phyloP scores from a whole-genome alignment of 2,797 vertebrate genomes.

The Australoheros facetus region DNA sequence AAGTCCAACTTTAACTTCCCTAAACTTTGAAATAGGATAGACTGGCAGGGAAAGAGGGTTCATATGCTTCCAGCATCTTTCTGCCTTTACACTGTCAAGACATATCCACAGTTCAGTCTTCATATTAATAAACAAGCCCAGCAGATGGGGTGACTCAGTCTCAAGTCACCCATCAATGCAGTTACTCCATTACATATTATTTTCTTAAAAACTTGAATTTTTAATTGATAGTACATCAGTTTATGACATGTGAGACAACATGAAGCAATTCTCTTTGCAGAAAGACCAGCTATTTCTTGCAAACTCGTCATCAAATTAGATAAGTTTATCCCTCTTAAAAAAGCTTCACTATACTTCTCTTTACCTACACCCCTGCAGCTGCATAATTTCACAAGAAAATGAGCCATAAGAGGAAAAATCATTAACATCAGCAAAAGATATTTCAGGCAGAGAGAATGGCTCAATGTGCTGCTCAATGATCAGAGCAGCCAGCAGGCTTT shows the following conservation, averaged over 20 bases:
- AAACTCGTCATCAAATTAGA: constrained; percentile 27
- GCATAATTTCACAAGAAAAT: constrained; percentile 74
- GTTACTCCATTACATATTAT: constrained; percentile 1
- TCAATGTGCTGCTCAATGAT: constrained; percentile 72
- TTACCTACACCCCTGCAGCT: constrained; percentile 65
- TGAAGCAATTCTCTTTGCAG: constrained; percentile 6
- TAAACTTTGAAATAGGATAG: constrained; percentile 36
- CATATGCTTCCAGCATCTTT: constrained; percentile 19
- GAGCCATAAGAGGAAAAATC: constrained; percentile 72
- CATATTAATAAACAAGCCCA: constrained; percentile 19
- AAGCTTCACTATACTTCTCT: constrained; percentile 47
- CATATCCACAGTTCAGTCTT: constrained; percentile 6
- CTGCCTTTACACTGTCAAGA: constrained; percentile 12
- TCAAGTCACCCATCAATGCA: neutral
- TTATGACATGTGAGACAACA: neutral
- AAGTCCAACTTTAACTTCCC: constrained; percentile 36
- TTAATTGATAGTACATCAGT: neutral
- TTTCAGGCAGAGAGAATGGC: constrained; percentile 72
- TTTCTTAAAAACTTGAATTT: neutral
- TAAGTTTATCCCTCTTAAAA: constrained; percentile 31
- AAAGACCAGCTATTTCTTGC: constrained; percentile 16
- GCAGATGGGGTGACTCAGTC: neutral
- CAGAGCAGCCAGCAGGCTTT: constrained; percentile 69
- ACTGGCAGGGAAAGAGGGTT: constrained; percentile 4
- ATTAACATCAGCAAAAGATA: constrained; percentile 78